These are phyloP conservation scores for Leptoteleia sp. DNA, from an alignment of 1,140 invertebrate genomes.

Conservation along the genomic window DNA sequence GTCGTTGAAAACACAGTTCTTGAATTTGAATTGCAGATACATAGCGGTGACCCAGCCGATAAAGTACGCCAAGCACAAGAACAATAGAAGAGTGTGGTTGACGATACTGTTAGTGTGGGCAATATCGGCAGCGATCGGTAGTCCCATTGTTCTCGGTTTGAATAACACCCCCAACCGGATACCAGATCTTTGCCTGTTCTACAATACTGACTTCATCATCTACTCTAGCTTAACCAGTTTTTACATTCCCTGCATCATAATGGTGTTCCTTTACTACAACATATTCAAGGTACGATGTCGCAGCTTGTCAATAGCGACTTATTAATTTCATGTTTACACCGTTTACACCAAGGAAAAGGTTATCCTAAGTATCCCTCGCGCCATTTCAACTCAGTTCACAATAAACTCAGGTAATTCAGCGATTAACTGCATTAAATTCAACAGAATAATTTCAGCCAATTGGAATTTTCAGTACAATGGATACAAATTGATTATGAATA, in stretches of 20 bases:
- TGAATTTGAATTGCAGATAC: constrained; percentile 85
- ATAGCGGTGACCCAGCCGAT: constrained; percentile 99
- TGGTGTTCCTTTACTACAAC: constrained; percentile 99
- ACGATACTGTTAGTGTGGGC: constrained; percentile 98
- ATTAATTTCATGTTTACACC: too few species aligned
- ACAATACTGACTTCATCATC: constrained; percentile 98
- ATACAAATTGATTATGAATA: too few species aligned
- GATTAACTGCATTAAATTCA: too few species aligned
- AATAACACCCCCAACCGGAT: constrained; percentile 92
- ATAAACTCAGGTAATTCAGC: too few species aligned
- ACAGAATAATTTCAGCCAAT: too few species aligned
- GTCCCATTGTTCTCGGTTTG: constrained; percentile 96
- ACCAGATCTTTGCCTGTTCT: constrained; percentile 94
- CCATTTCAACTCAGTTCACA: too few species aligned
- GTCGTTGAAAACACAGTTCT: constrained; percentile 57
- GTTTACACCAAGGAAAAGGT: too few species aligned
- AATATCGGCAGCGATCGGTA: constrained; percentile 97
- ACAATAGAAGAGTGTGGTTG: constrained; percentile 95
- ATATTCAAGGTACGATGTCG: constrained; percentile 92
- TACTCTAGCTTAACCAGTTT: constrained; percentile 99
- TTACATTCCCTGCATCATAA: constrained; percentile 99
- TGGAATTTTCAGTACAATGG: too few species aligned
- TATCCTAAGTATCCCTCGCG: too few species aligned
- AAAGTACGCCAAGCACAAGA: constrained; percentile 99
- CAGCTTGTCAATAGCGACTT: too few species aligned